Conservation (phyloP, 2,888 invertebrate genomes). For the Gnatocerus cornutus region DNA sequence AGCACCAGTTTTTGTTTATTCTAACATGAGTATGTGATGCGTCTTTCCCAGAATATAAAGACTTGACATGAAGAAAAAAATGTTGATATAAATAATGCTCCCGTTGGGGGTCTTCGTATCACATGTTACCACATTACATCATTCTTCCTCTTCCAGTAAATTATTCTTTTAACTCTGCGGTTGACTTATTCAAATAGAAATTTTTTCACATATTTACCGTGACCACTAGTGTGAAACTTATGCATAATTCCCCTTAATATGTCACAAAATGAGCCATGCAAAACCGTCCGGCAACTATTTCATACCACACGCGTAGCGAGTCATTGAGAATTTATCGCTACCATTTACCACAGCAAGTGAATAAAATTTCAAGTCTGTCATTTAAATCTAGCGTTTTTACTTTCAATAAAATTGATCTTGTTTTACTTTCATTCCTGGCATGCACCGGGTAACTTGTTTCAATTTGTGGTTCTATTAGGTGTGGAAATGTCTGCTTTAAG, state of each 20-base stretch:
- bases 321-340: neutral
- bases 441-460: neutral
- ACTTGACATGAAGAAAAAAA: neutral
- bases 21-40: too few species aligned
- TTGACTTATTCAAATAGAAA: slow-evolving; percentile 1
- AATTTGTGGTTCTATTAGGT: slow-evolving; percentile 3
- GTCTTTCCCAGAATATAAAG: neutral
- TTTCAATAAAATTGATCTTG: slow-evolving; percentile 9
- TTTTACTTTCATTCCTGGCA: slow-evolving; percentile 2
- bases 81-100: slow-evolving; percentile 2
- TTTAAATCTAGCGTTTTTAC: slow-evolving; percentile 7
- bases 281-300: neutral
- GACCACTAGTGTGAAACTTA: slow-evolving; percentile 10
- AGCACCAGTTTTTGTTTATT: too few species aligned
- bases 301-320: neutral
- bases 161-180: slow-evolving; percentile 1
- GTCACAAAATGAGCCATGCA: neutral
- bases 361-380: slow-evolving; percentile 1
- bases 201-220: slow-evolving; percentile 18
- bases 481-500: slow-evolving; percentile 1
- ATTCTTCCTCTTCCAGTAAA: slow-evolving; percentile 5
- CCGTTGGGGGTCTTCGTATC: neutral
- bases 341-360: slow-evolving; percentile 4
- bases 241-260: slow-evolving; percentile 8
- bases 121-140: neutral